Conservation (phyloP, 2,888 invertebrate species). For the Pediacus dermestoides region DNA sequence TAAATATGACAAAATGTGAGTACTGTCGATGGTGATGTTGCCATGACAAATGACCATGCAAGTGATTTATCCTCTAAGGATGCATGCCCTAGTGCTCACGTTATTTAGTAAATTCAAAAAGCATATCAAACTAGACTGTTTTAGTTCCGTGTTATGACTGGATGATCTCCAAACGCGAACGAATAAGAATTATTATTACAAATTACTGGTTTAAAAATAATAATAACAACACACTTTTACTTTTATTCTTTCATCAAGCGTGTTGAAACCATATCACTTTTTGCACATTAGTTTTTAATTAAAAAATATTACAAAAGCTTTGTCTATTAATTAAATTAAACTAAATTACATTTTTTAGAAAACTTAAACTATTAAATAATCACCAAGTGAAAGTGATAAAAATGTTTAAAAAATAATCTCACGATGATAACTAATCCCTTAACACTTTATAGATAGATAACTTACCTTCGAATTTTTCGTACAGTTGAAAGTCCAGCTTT, state of each 20-base stretch:
- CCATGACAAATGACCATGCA: constrained; percentile 18
- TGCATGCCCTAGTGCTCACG: constrained; percentile 39
- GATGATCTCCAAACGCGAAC: constrained; percentile 18
- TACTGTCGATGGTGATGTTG: constrained; percentile 15
- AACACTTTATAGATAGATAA: constrained; percentile 19
- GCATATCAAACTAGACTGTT: constrained; percentile 35
- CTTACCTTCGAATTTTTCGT: constrained; percentile 91
- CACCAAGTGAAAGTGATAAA: too few species aligned
- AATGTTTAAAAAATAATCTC: too few species aligned
- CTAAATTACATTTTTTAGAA: too few species aligned
- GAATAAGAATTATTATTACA: constrained; percentile 10
- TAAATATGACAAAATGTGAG: constrained; percentile 13
- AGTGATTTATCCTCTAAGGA: constrained; percentile 31
- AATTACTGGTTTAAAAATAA: constrained; percentile 6
- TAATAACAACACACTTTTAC: constrained; percentile 11
- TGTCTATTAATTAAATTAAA: too few species aligned
- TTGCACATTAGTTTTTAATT: too few species aligned
- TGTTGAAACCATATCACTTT: too few species aligned
- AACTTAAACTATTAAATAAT: too few species aligned
- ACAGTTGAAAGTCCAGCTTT: constrained; percentile 80
- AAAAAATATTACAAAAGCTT: too few species aligned
- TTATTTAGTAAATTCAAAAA: constrained; percentile 39
- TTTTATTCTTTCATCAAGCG: too few species aligned
- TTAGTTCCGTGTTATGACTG: constrained; percentile 21
- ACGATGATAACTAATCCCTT: too few species aligned